These are phyloP conservation scores for Varanus salvator DNA, from an alignment of 2,113 vertebrate genomes.

Conservation along the genomic window DNA sequence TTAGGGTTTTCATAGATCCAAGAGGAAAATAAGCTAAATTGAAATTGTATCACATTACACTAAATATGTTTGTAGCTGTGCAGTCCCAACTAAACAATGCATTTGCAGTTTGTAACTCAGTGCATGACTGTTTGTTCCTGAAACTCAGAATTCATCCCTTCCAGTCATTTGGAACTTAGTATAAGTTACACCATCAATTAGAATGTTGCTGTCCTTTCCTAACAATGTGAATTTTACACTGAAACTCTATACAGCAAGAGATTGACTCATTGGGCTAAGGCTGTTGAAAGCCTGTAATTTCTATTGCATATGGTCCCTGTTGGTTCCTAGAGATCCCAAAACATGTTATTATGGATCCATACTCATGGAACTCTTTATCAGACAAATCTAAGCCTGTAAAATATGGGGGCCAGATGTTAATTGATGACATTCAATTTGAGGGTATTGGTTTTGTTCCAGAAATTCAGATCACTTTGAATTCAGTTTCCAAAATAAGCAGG, in stretches of 20 bases:
- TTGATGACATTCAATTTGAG: conserved; percentile 9
- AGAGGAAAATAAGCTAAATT: neutral
- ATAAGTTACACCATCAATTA: neutral
- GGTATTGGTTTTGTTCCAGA: neutral
- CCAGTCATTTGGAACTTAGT: neutral
- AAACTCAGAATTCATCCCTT: neutral
- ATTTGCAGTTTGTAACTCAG: neutral
- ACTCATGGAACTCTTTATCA: neutral
- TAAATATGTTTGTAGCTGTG: neutral
- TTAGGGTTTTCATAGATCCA: neutral
- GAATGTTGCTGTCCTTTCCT: neutral
- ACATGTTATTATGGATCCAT: neutral
- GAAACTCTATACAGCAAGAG: neutral
- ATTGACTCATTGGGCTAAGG: neutral
- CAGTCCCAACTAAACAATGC: neutral
- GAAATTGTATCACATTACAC: neutral
- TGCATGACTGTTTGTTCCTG: neutral
- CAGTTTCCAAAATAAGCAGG: conserved; percentile 40
- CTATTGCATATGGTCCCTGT: neutral
- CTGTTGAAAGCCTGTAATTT: neutral
- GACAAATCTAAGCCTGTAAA: neutral
- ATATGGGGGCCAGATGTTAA: neutral
- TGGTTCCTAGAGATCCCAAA: neutral
- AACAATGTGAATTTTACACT: neutral
- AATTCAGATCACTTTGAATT: conserved; percentile 24